Evolutionary conservation across 2,797 vertebrate species (phyloP).

Genomic region (Fratercula arctica): DNA sequence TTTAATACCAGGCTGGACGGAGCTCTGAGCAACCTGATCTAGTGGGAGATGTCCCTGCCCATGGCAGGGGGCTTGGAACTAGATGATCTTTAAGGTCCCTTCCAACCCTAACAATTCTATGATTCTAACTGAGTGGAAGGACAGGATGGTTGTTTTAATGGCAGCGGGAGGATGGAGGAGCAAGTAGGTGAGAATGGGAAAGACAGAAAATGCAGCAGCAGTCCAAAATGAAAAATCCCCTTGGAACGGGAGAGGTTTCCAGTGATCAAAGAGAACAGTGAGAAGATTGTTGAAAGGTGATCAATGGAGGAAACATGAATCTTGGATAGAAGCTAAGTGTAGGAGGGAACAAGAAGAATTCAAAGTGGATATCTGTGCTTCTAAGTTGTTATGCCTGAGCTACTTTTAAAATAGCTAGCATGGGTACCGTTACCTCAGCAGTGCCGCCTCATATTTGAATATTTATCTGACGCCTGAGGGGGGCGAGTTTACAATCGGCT

Average conservation of each 20-base stretch:
- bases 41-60: too few species aligned
- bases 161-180: not conserved
- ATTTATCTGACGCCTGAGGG: not conserved
- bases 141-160: not conserved
- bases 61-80: too few species aligned
- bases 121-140: not conserved
- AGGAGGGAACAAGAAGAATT: not conserved
- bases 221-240: not conserved
- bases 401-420: not conserved
- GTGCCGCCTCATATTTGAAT: not conserved
- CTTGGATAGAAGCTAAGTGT: not conserved
- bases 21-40: too few species aligned
- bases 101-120: too few species aligned
- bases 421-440: not conserved
- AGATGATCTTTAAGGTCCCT: too few species aligned
- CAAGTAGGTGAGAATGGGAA: not conserved
- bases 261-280: not conserved
- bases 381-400: not conserved
- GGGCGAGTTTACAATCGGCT: not conserved
- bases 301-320: not conserved
- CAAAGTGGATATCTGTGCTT: not conserved
- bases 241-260: not conserved
- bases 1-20: too few species aligned
- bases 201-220: not conserved
- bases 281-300: not conserved